Evolutionary conservation across 53 echinoderm and acorn worm species (phyloP), one percentile per base, ranked within the genome.

Genomic region (Holothuria scabra): DNA sequence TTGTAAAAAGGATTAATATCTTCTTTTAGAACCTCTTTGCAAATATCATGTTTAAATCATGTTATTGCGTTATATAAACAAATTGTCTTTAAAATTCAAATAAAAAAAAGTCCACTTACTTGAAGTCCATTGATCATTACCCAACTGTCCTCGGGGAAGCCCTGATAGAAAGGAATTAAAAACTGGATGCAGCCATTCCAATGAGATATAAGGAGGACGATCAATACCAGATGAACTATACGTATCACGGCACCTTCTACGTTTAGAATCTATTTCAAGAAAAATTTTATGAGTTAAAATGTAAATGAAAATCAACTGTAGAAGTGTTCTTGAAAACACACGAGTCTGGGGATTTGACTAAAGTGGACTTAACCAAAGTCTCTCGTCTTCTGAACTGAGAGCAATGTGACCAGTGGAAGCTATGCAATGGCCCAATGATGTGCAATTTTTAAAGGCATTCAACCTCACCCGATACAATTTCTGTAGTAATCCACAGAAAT

Each of bases 171-270:
- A 19, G 99, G 93, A 70, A 99, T 93, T 24, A 99, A 89, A 76
- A 95, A 99, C 76, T 99, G 99, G 22, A 99, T 92, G 65, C 99
- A 99, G n/a, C 91, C 91, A 59, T 95, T 99, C 99, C 99, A 99
- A 49, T 99, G 99, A 12, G 89, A 87, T 8, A 99, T 65, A 3
- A 99, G 85, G 9, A 99, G 74, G 60, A 91, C 87, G 44, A 99
- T 87, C 1, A 93, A 56, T n/a, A 89, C 95, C 1, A 99, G 88
- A 55, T 99, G 95, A 28, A 94, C 80, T 26, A 99, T 99, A 28
- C 99, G 89, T 22, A 99, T 99, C 12, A 99, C 91, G 10, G 99
- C 92, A 2, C 94, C 89, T 60, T 95, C 94, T 2, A 99, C 68
- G 10, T 95, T 92, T 63, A 99, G 57, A 31, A 99, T 82, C 99